A percentile compares a stretch with the other conserved stretches of the same genome.
These are phyloP conservation scores for Callipepla squamata DNA, from an alignment of 2,113 vertebrate genomes.

Conservation along the genomic window DNA sequence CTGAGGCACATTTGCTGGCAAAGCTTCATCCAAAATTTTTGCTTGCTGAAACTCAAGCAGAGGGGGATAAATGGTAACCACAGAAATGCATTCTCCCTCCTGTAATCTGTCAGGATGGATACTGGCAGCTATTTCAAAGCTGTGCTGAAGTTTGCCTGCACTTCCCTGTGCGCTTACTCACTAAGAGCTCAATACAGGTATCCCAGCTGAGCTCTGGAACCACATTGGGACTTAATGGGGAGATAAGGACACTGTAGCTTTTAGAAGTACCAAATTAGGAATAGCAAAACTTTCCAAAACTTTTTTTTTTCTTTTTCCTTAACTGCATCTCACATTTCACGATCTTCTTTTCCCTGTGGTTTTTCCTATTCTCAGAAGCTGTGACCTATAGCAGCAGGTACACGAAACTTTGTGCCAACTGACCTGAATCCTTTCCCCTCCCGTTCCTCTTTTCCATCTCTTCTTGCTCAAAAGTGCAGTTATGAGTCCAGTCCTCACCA, in stretches of 20 bases:
- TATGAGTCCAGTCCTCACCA: background rate
- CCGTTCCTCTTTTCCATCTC: background rate
- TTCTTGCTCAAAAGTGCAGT: background rate
- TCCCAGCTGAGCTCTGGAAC: background rate
- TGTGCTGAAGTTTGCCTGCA: background rate
- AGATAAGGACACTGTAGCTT: background rate
- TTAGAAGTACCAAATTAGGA: background rate
- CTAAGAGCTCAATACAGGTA: background rate
- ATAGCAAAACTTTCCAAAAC: background rate
- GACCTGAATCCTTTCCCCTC: background rate
- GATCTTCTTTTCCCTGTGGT: background rate
- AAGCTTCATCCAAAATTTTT: background rate
- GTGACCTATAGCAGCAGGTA: background rate
- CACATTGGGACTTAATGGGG: background rate
- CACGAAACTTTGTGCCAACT: background rate
- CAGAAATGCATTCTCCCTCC: background rate
- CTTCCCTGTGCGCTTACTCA: background rate
- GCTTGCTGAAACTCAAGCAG: background rate
- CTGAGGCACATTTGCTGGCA: accelerated
- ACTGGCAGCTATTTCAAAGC: background rate
- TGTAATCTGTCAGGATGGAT: background rate
- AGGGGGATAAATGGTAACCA: background rate
- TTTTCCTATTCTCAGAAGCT: background rate
- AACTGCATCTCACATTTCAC: background rate
- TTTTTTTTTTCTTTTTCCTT: background rate